Conservation (phyloP, 2,797 vertebrate genomes). For the Falco berigora region DNA sequence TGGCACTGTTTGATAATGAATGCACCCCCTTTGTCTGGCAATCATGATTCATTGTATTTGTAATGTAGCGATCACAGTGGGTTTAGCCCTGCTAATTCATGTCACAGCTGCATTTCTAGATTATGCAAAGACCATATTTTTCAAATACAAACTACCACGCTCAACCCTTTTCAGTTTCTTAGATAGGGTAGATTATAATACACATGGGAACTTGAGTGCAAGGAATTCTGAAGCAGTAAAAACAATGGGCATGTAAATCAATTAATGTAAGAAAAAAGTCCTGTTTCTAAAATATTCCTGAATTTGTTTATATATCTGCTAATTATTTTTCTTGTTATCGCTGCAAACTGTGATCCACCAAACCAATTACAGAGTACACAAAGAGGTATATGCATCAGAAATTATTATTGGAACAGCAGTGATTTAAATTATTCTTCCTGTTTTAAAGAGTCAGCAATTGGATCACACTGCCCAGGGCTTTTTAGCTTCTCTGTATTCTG, state of each 20-base stretch:
- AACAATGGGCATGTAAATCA: neutral
- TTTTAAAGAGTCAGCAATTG: neutral
- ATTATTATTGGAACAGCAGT: neutral
- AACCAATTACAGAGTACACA: neutral
- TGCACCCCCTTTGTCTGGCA: neutral
- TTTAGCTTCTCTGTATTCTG: neutral
- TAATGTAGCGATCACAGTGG: neutral
- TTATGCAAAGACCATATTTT: neutral
- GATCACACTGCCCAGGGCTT: neutral
- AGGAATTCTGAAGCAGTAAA: neutral
- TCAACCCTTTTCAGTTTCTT: neutral
- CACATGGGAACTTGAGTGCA: neutral
- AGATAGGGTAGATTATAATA: neutral
- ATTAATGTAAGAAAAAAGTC: neutral
- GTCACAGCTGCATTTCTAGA: slow-evolving; percentile 23
- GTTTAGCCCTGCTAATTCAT: neutral
- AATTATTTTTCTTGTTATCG: neutral
- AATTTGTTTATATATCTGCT: neutral
- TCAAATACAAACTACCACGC: neutral
- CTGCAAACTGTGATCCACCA: neutral
- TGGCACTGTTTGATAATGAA: neutral
- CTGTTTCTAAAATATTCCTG: neutral
- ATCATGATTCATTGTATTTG: neutral
- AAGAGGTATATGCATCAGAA: neutral
- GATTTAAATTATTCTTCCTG: neutral